A percentile compares a stretch with the other conserved stretches of the same genome.
These are phyloP conservation scores for Carapus acus DNA, from an alignment of 2,797 vertebrate genomes.

Conservation along the genomic window DNA sequence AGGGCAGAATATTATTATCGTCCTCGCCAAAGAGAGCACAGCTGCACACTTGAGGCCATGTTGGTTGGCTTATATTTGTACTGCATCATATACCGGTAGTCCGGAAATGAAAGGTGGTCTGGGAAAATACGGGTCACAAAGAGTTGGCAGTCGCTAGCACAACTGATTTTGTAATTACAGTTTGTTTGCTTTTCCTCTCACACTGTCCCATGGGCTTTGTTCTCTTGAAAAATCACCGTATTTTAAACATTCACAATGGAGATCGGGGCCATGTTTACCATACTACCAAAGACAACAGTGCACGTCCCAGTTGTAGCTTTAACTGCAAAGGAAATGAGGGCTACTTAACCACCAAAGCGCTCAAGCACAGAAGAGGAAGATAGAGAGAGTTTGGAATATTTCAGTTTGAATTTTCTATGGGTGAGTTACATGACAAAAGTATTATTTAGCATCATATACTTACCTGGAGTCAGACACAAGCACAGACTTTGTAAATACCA, in stretches of 20 bases:
- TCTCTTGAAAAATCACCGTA: not conserved
- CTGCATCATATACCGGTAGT: not conserved
- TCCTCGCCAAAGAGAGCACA: constrained; percentile 41
- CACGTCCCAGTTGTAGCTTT: constrained; percentile 7
- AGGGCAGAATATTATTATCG: constrained; percentile 30
- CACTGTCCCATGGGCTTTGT: not conserved
- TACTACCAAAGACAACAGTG: no score
- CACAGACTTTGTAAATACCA: not conserved
- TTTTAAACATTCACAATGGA: no score
- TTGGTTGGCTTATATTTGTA: constrained; percentile 10
- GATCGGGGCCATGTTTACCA: no score
- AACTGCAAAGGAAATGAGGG: constrained; percentile 13
- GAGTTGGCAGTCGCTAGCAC: not conserved
- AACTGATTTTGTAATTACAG: constrained; percentile 6
- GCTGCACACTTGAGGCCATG: constrained; percentile 9
- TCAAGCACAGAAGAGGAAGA: not conserved
- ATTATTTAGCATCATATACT: not conserved
- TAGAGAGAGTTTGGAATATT: not conserved
- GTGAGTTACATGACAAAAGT: not conserved
- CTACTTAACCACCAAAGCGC: not conserved
- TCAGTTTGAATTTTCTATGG: not conserved
- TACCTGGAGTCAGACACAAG: not conserved
- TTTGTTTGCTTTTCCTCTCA: constrained; percentile 11
- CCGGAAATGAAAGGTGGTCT: not conserved
- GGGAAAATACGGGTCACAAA: constrained; percentile 4